Evolutionary conservation across 2,888 invertebrate genomes (phyloP).

Genomic region (Oscheius sp.): DNA sequence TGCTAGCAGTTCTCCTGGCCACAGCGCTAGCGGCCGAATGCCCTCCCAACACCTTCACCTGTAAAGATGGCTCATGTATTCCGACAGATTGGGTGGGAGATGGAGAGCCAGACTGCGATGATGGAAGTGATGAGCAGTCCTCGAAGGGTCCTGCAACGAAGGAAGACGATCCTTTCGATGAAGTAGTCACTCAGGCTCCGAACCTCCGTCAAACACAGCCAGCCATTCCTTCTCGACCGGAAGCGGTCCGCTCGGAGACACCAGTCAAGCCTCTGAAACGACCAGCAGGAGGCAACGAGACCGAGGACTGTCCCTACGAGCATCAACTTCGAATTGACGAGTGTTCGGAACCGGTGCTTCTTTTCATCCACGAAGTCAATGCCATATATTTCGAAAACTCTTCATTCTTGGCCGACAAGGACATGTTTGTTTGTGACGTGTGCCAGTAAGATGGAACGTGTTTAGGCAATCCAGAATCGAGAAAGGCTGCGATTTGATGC

Average conservation of each 20-base stretch:
- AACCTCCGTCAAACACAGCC: not conserved
- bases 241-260: not conserved
- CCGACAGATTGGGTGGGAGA: constrained; percentile 70
- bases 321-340: constrained; percentile 58
- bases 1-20: constrained; percentile 18
- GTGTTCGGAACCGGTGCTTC: constrained; percentile 57
- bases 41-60: constrained; percentile 67
- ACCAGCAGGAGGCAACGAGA: constrained; percentile 5
- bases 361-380: constrained; percentile 55
- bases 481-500: constrained; percentile 56
- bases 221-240: constrained; percentile 13
- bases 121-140: constrained; percentile 47
- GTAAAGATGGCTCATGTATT: constrained; percentile 67
- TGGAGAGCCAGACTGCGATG: constrained; percentile 70
- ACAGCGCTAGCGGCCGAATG: constrained; percentile 39
- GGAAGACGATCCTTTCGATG: constrained; percentile 39
- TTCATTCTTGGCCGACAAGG: constrained; percentile 36
- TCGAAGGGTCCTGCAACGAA: constrained; percentile 21
- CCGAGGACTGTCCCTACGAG: constrained; percentile 50
- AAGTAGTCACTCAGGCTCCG: constrained; percentile 32
- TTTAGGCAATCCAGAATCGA: constrained; percentile 55
- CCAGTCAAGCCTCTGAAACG: not conserved
- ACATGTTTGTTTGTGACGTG: constrained; percentile 24
- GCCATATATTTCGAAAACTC: constrained; percentile 41
- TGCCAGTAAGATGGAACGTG: not conserved